Base-by-base conservation (phyloP, 2,797 vertebrate genomes). In the Lates japonicus region DNA sequence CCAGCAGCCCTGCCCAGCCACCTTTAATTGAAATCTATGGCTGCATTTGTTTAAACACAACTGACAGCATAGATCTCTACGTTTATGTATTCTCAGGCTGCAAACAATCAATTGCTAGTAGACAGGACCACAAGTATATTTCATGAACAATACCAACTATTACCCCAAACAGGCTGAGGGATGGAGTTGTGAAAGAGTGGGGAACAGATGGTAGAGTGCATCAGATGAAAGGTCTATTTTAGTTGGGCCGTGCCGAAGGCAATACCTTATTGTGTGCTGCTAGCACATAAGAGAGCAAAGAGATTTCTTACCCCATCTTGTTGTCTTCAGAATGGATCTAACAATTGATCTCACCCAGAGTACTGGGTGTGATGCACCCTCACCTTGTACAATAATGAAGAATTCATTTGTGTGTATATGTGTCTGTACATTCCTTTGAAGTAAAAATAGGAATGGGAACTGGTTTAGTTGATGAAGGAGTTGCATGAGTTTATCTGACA, bases 1-100 rank as follows among this genome's bases (percentile, higher is more conserved):
- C 92, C 89, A 95, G 94, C 93, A 90, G 91, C 81, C 70, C 87
- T 85, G 86, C 87, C 91, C 91, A 87, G 83, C 84, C 88, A 91
- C 90, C 89, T 90, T 93, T 95, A 95, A 96, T 95, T 95, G 93
- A 95, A 95, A 95, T 95, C 94, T 93, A 94, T 95, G 93, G 87
- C 82, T 72, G 88, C 90, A 93, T 95, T 94, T 93, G 94, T 95
- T 95, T 92, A 90, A 93, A 88, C 85, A 61, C 69, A 78, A 71
- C 84, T 93, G 94, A 94, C 94, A 94, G 86, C 64, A 4, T 86
- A 76, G 93, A 87, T 92, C 93, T 90, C 87, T 37, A 25, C 74
- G 39, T 92, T 94, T 94, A 94, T 92, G 89, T 91, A 92, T 93
- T 92, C 93, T 92, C 91, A 93, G 88, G 87, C 64, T 60, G 78